These are phyloP conservation scores for Ammodytes dubius DNA, from an alignment of 2,113 vertebrate species.

Conservation along the genomic window DNA sequence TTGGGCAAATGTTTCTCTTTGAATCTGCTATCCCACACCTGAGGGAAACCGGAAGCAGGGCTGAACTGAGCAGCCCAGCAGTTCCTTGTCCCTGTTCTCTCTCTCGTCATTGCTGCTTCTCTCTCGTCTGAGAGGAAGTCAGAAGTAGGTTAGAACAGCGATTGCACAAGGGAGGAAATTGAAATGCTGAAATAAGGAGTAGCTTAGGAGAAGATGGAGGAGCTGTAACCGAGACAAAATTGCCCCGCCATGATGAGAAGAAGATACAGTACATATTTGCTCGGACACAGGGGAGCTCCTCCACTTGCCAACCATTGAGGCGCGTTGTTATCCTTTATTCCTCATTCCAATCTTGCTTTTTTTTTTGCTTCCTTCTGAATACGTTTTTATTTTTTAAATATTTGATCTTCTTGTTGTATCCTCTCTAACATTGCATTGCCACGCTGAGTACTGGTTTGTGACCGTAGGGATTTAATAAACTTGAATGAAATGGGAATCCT, in stretches of 20 bases:
- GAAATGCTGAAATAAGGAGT: constrained; percentile 81
- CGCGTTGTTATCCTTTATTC: constrained; percentile 57
- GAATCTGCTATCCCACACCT: constrained; percentile 52
- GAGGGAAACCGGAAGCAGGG: constrained; percentile 47
- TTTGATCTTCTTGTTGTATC: constrained; percentile 42
- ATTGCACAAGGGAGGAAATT: constrained; percentile 79
- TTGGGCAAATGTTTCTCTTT: constrained; percentile 33
- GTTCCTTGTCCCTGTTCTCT: constrained; percentile 17
- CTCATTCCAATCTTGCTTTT: constrained; percentile 76
- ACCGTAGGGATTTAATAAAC: constrained; percentile 73
- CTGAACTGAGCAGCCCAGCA: constrained; percentile 18
- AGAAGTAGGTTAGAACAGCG: constrained; percentile 73
- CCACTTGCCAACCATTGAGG: constrained; percentile 62
- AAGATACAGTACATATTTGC: constrained; percentile 72
- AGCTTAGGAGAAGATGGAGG: constrained; percentile 79
- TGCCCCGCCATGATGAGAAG: constrained; percentile 77
- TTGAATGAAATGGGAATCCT: constrained; percentile 74
- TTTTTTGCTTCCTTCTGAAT: constrained; percentile 71
- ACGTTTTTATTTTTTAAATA: constrained; percentile 8
- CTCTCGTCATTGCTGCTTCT: constrained; percentile 11
- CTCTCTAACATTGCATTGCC: constrained; percentile 55
- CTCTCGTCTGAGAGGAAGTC: constrained; percentile 59
- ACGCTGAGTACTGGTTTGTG: constrained; percentile 51
- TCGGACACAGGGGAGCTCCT: constrained; percentile 71
- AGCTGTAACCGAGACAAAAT: constrained; percentile 78